These are phyloP conservation scores for Ginglymostoma cirratum DNA, from an alignment of 2,113 vertebrate genomes.

Conservation along the genomic window DNA sequence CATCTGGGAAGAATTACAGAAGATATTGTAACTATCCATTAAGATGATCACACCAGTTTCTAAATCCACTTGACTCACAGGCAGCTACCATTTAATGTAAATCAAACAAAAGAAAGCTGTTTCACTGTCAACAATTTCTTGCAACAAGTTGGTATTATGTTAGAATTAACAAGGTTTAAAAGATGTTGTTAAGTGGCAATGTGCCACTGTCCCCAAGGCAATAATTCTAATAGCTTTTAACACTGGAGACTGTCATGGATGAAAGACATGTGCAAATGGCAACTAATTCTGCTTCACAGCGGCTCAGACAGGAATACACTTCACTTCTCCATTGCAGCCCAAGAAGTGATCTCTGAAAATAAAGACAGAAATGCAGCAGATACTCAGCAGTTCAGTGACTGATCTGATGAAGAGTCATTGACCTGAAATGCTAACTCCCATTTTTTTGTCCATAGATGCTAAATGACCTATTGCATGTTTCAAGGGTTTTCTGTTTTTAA, in stretches of 20 bases:
- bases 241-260: not conserved
- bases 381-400: not conserved
- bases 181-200: not conserved
- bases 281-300: not conserved
- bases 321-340: not conserved
- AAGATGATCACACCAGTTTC: not conserved
- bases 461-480: not conserved
- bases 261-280: not conserved
- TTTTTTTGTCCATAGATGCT: not conserved
- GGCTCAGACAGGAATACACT: not conserved
- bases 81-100: not conserved
- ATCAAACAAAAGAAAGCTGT: not conserved
- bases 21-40: not conserved
- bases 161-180: not conserved
- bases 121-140: not conserved
- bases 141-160: not conserved
- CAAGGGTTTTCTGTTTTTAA: not conserved
- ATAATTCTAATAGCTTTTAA: constrained; percentile 10
- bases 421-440: not conserved
- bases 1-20: not conserved
- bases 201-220: not conserved
- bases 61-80: not conserved
- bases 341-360: not conserved
- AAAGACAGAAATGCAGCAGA: not conserved
- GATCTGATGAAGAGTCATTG: not conserved